These are phyloP conservation scores for Odontocerum albicorne DNA, from an alignment of 2,888 invertebrate species.

Conservation along the genomic window DNA sequence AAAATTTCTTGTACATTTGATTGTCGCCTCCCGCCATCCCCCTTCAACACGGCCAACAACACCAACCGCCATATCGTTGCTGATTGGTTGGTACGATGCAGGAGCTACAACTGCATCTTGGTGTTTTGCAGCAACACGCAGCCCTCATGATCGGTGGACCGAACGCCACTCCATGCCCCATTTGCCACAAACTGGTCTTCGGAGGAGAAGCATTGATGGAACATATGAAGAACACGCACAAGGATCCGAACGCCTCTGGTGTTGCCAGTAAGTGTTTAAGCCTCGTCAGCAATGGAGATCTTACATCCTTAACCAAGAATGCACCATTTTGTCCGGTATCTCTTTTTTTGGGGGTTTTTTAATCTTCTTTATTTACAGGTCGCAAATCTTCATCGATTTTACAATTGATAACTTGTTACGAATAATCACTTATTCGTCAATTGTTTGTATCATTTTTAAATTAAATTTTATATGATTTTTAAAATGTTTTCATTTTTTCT, in stretches of 20 bases:
- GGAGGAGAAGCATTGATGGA: slow-evolving; percentile 92
- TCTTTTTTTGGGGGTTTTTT: slow-evolving; percentile 6
- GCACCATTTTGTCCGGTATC: neutral
- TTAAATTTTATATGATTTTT: neutral
- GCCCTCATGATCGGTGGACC: slow-evolving; percentile 90
- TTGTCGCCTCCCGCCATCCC: slow-evolving; percentile 13
- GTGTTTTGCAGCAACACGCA: slow-evolving; percentile 95
- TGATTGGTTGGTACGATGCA: slow-evolving; percentile 51
- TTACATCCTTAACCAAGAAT: neutral
- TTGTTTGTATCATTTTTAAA: neutral
- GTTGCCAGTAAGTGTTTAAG: slow-evolving; percentile 78
- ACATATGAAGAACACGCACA: slow-evolving; percentile 95
- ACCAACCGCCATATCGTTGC: slow-evolving; percentile 41
- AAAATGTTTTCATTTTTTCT: neutral
- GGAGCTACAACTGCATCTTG: slow-evolving; percentile 91
- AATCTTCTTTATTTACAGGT: slow-evolving; percentile 9
- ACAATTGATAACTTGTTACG: neutral
- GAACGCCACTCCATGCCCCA: slow-evolving; percentile 88
- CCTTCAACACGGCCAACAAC: slow-evolving; percentile 39
- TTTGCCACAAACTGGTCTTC: slow-evolving; percentile 93
- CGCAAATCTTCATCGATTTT: slow-evolving; percentile 5
- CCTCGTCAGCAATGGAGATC: slow-evolving; percentile 5
- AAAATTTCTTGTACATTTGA: slow-evolving; percentile 40
- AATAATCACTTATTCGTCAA: neutral
- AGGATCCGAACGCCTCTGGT: slow-evolving; percentile 87